Conservation (phyloP, 2,113 vertebrate species). For the Tretioscincus oriximinensis region DNA sequence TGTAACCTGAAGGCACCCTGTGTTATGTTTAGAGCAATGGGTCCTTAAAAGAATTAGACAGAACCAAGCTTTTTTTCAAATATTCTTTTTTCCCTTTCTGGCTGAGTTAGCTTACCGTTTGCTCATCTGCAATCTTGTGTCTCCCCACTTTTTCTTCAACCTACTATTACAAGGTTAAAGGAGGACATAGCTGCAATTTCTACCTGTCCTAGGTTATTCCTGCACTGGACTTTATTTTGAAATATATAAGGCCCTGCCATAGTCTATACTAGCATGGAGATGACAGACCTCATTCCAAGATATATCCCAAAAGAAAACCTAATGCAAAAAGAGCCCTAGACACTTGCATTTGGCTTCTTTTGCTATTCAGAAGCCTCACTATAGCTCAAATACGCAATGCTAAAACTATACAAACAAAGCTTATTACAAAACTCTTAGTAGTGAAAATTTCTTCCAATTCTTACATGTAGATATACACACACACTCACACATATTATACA, state of each 20-base stretch:
- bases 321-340: neutral
- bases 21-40: conserved; percentile 51
- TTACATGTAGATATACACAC: conserved; percentile 68
- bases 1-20: conserved; percentile 68
- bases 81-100: conserved; percentile 2
- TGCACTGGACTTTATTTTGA: too few species aligned
- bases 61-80: conserved; percentile 31
- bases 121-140: conserved; percentile 42
- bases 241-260: too few species aligned
- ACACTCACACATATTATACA: conserved; percentile 69
- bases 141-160: neutral
- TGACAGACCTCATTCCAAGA: too few species aligned
- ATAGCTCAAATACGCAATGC: conserved; percentile 44
- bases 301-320: too few species aligned
- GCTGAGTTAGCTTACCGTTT: conserved; percentile 22
- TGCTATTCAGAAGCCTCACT: conserved; percentile 22
- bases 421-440: conserved; percentile 74
- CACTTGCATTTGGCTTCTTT: neutral
- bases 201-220: neutral
- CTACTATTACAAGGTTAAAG: neutral
- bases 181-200: conserved; percentile 4
- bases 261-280: too few species aligned
- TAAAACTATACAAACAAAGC: conserved; percentile 56
- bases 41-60: conserved; percentile 27
- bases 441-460: conserved; percentile 60